Evolutionary conservation across 2,888 invertebrate species (phyloP), one percentile per base, ranked within the genome.

Genomic region (Euplexia lucipara): DNA sequence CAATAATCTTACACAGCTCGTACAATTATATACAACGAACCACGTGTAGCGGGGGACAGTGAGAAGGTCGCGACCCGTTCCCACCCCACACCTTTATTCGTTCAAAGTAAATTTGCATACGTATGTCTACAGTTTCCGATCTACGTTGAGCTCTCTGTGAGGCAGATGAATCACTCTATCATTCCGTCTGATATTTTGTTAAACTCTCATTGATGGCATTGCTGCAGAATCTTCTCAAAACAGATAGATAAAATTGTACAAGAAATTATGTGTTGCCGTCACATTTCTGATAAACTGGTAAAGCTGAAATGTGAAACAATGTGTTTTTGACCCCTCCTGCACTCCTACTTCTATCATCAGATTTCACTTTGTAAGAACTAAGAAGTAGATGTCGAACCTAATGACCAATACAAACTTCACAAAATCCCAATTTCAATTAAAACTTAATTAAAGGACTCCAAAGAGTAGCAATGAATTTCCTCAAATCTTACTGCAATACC

Each of bases 1-100:
- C 52, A 74, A 68, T 70, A 62, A 66, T 79, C 66, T 76, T 83
- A 79, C 64, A 72, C 80, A 60, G 79, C 70, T 83, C 72, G 70
- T 80, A 82, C 79, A 82, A 82, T 80, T 79, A 75, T 72, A 68
- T 79, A 74, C 72, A 70, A 74, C 65, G 60, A 67, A 81, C 82
- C 87, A 86, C 85, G 85, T 88, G 88, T 75, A 83, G 71, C 71
- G 78, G 79, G 83, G 83, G 83, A 83, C 78, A 78, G 62, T 74
- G 63, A 66, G 83, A 79, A 83, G 86, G 82, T 85, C 84, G 82
- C 79, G 83, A 83, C 81, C 85, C 79, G 63, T 81, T 75, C 76
- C 77, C 80, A 82, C 84, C 81, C 83, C 74, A 62, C 82, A 80
- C 79, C 81, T 83, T 78, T 63, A 80, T 83, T 82, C 80, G 79